phyloP scores from a whole-genome alignment of 92 coral and sea anemone species.

The Palythoa grandiflora region DNA sequence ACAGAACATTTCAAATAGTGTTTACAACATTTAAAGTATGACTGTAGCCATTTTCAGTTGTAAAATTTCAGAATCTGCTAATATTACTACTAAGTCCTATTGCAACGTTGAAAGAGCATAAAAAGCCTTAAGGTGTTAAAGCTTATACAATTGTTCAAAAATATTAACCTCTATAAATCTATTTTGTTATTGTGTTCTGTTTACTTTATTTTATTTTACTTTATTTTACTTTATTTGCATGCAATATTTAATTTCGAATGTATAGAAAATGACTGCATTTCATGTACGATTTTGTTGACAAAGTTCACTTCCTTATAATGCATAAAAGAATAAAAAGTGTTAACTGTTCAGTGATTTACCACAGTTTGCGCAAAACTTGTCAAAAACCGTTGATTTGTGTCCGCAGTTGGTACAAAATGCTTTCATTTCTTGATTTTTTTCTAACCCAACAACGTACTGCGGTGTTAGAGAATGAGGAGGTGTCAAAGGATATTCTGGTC shows the following conservation, averaged over 20 bases:
- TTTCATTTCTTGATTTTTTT: conserved; percentile 62
- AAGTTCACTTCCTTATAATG: not conserved
- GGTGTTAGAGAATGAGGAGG: conserved; percentile 53
- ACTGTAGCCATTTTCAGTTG: not conserved
- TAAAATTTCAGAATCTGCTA: too few relatives aligned
- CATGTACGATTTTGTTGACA: not conserved
- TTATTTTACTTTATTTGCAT: not conserved
- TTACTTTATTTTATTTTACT: too few relatives aligned
- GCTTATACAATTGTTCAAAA: too few relatives aligned
- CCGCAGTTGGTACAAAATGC: conserved; percentile 94
- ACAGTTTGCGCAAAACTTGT: conserved; percentile 93
- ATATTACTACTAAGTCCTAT: too few relatives aligned
- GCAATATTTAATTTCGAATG: not conserved
- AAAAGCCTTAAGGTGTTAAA: not conserved
- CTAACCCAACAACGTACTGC: conserved; percentile 55
- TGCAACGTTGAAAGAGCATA: not conserved
- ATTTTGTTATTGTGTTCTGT: too few relatives aligned
- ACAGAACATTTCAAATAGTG: too few relatives aligned
- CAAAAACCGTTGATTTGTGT: conserved; percentile 77
- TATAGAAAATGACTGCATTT: not conserved
- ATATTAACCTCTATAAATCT: too few relatives aligned
- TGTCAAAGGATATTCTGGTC: conserved; percentile 46
- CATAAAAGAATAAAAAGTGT: not conserved
- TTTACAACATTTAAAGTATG: not conserved
- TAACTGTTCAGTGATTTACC: conserved; percentile 66